Evolutionary conservation across 2,888 invertebrate species (phyloP).

Genomic region (Linnaemya tessellans): DNA sequence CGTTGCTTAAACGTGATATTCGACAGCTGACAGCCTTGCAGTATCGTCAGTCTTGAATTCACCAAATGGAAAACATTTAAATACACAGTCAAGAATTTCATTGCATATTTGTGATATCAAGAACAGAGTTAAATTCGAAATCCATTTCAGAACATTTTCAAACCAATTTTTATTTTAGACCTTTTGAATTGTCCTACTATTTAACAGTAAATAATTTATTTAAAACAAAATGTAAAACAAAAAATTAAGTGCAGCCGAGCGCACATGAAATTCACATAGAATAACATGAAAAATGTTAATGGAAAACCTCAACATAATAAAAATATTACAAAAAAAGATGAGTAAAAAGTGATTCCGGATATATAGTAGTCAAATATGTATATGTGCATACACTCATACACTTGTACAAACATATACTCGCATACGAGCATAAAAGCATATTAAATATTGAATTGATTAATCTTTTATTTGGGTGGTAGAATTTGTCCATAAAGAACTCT

Average conservation of each 20-base stretch:
- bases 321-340: constrained; percentile 3
- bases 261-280: constrained; percentile 30
- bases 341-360: constrained; percentile 26
- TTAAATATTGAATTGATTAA: constrained; percentile 63
- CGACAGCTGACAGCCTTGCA: too few relatives aligned
- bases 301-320: constrained; percentile 54
- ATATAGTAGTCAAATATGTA: neutral
- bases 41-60: too few relatives aligned
- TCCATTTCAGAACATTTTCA: neutral
- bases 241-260: constrained; percentile 25
- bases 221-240: constrained; percentile 15
- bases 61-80: too few relatives aligned
- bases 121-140: neutral
- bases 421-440: constrained; percentile 45
- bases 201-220: constrained; percentile 45
- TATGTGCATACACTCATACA: neutral
- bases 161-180: too few relatives aligned
- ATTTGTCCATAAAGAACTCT: neutral
- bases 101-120: too few relatives aligned
- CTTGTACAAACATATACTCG: neutral
- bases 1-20: too few relatives aligned
- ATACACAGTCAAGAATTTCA: too few relatives aligned
- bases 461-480: constrained; percentile 47
- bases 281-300: constrained; percentile 50
- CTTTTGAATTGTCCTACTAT: neutral